These are phyloP conservation scores for Euclidia mi DNA, from an alignment of 2,888 invertebrate species.

Conservation along the genomic window DNA sequence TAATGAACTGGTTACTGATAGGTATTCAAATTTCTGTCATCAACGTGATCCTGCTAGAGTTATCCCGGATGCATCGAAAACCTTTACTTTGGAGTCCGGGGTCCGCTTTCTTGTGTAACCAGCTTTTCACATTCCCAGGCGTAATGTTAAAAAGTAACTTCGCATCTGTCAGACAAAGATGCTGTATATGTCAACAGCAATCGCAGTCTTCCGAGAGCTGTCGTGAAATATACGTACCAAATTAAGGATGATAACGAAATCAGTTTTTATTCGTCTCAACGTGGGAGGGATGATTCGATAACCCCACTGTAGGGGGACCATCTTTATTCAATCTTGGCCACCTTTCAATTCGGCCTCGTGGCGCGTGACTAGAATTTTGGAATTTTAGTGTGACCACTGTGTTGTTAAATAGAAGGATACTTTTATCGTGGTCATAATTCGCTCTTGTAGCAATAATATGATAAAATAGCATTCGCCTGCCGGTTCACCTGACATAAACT, in stretches of 20 bases:
- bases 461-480: no score
- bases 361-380: constrained; percentile 71
- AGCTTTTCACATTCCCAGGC: no score
- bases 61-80: no score
- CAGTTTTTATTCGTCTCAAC: constrained; percentile 60
- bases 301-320: constrained; percentile 57
- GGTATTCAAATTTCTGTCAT: no score
- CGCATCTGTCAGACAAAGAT: background rate
- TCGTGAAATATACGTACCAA: constrained; percentile 41
- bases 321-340: constrained; percentile 82
- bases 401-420: background rate
- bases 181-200: constrained; percentile 1
- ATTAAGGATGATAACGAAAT: constrained; percentile 60
- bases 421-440: background rate
- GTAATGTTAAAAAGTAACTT: no score
- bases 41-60: no score
- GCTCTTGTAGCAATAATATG: no score
- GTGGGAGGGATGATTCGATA: constrained; percentile 56
- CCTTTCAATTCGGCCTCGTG: constrained; percentile 71
- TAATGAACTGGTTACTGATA: no score
- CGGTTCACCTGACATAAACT: no score
- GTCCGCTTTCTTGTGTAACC: no score
- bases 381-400: constrained; percentile 35
- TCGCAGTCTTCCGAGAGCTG: constrained; percentile 13
- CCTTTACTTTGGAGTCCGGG: no score